phyloP scores from a whole-genome alignment of 1,140 invertebrate species.

The Littorina saxatilis region DNA sequence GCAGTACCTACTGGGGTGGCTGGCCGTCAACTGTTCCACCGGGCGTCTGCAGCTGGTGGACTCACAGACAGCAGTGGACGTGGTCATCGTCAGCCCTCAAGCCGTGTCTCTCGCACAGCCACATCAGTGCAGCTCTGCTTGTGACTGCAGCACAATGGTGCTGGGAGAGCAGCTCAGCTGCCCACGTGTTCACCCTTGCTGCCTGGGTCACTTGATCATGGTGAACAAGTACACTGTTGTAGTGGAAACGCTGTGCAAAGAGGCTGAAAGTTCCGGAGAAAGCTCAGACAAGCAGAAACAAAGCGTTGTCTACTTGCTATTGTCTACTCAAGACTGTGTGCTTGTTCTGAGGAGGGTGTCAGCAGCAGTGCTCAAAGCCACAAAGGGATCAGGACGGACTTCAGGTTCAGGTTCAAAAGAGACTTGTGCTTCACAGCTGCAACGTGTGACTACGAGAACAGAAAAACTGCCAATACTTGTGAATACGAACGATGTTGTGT shows the following conservation, averaged over 20 bases:
- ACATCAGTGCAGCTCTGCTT: background rate
- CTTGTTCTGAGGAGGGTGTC: background rate
- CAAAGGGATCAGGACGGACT: no score
- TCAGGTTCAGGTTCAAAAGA: no score
- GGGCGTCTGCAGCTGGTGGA: background rate
- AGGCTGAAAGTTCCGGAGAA: background rate
- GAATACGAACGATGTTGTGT: background rate
- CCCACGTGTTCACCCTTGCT: constrained; percentile 4
- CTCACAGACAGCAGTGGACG: background rate
- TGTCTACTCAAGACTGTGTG: background rate
- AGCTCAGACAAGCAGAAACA: background rate
- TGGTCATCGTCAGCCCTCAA: background rate
- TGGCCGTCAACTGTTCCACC: background rate
- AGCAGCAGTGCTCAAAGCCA: no score
- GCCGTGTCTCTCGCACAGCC: background rate
- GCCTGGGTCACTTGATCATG: constrained; percentile 8
- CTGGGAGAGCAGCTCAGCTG: background rate
- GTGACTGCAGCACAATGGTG: background rate
- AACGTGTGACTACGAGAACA: no score
- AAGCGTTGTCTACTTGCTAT: background rate
- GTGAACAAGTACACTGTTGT: constrained; percentile 19
- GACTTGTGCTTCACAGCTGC: no score
- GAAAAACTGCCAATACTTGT: no score
- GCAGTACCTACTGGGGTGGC: constrained; percentile 16
- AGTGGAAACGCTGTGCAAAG: background rate